Percentiles rank a stretch among this genome's conserved stretches.
Conservation (phyloP, 2,797 vertebrate genomes). For the Ambastaia sidthimunki region DNA sequence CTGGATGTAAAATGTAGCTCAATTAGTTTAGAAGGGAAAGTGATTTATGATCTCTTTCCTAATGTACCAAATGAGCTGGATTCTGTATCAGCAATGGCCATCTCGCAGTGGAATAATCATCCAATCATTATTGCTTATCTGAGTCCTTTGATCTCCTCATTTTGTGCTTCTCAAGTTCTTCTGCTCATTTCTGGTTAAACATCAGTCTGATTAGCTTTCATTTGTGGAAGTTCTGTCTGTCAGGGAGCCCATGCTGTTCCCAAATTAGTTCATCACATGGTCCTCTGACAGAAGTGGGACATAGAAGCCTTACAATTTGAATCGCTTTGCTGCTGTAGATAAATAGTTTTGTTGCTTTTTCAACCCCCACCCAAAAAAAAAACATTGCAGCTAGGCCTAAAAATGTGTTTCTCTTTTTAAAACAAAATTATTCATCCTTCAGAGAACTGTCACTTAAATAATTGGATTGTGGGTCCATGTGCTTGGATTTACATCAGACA, state of each 20-base stretch:
- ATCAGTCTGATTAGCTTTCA: constrained; percentile 33
- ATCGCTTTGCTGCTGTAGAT: constrained; percentile 56
- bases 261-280: constrained; percentile 38
- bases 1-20: constrained; percentile 8
- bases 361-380: constrained; percentile 63
- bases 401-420: constrained; percentile 66
- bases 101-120: constrained; percentile 16
- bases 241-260: constrained; percentile 43
- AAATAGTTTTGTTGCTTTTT: constrained; percentile 66
- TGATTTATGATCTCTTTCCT: background rate
- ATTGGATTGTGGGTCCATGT: constrained; percentile 71
- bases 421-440: constrained; percentile 71
- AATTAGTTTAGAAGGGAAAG: constrained; percentile 3
- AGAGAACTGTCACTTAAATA: constrained; percentile 72
- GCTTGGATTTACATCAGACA: constrained; percentile 69
- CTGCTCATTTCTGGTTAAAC: constrained; percentile 29
- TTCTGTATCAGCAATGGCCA: background rate
- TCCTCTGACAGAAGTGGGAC: constrained; percentile 39
- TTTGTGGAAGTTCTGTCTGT: constrained; percentile 18
- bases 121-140: constrained; percentile 19
- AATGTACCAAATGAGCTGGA: constrained; percentile 1
- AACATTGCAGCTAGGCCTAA: constrained; percentile 69
- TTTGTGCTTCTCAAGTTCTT: constrained; percentile 12
- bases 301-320: constrained; percentile 45
- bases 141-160: constrained; percentile 29